phyloP scores from a whole-genome alignment of 2,888 invertebrate genomes.

The Caenorhabditis sp. region DNA sequence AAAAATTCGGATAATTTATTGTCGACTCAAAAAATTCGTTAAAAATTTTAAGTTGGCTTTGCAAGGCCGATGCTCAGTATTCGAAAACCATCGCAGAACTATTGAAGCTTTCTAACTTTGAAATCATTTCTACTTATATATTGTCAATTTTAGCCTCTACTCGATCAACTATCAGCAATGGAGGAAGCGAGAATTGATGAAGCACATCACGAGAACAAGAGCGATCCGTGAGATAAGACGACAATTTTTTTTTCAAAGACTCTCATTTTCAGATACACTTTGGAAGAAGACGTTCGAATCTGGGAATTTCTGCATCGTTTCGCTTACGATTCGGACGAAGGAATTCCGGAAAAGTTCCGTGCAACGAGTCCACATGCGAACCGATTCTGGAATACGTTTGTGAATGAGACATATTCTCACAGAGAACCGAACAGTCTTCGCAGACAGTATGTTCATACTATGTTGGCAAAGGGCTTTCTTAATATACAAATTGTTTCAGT shows the following conservation, averaged over 20 bases:
- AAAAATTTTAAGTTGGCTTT: no score
- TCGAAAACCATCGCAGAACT: no score
- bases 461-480: neutral
- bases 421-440: neutral
- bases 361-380: neutral
- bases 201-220: no score
- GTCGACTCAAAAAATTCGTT: no score
- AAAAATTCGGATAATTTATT: no score
- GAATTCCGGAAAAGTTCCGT: conserved; percentile 34
- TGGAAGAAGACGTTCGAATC: conserved; percentile 18
- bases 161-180: no score
- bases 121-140: no score
- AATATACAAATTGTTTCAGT: neutral
- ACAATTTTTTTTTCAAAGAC: neutral
- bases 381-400: conserved; percentile 23
- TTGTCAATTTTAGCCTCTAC: no score
- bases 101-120: no score
- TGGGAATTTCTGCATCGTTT: conserved; percentile 24
- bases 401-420: conserved; percentile 9
- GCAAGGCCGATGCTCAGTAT: no score
- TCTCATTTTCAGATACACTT: neutral
- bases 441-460: no score
- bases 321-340: conserved; percentile 23
- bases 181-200: no score
- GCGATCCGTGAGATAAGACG: neutral